A percentile compares a stretch with the other conserved stretches of the same genome.
phyloP scores from a whole-genome alignment of 2,797 vertebrate genomes.

The Notamacropus eugenii region DNA sequence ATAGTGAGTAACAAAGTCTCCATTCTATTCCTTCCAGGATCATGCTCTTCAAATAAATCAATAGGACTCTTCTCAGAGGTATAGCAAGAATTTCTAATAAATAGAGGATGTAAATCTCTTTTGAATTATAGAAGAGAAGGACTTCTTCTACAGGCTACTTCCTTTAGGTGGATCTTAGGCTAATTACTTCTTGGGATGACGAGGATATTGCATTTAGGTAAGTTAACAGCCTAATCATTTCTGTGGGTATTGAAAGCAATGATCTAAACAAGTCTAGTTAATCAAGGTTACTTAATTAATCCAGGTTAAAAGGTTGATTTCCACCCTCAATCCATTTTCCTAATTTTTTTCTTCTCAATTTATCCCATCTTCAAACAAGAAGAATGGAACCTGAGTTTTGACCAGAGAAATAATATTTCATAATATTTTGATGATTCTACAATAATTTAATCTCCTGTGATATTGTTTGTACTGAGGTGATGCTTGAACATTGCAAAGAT shows the following conservation, averaged over 20 bases:
- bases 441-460: background rate
- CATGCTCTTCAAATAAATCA: background rate
- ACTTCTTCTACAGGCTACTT: background rate
- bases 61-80: background rate
- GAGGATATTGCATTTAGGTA: background rate
- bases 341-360: background rate
- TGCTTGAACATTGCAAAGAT: background rate
- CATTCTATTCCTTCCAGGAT: background rate
- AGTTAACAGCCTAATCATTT: background rate
- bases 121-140: background rate
- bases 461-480: background rate
- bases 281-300: background rate
- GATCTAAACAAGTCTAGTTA: background rate
- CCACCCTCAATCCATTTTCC: background rate
- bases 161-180: background rate
- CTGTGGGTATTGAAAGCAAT: background rate
- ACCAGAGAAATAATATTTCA: background rate
- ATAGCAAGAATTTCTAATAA: background rate
- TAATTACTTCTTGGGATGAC: background rate
- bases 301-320: background rate
- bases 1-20: background rate
- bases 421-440: background rate
- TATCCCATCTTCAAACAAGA: background rate
- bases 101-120: background rate
- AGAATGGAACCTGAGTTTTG: background rate